phyloP scores from a whole-genome alignment of 2,113 vertebrate genomes.

The Hemiscyllium ocellatum region DNA sequence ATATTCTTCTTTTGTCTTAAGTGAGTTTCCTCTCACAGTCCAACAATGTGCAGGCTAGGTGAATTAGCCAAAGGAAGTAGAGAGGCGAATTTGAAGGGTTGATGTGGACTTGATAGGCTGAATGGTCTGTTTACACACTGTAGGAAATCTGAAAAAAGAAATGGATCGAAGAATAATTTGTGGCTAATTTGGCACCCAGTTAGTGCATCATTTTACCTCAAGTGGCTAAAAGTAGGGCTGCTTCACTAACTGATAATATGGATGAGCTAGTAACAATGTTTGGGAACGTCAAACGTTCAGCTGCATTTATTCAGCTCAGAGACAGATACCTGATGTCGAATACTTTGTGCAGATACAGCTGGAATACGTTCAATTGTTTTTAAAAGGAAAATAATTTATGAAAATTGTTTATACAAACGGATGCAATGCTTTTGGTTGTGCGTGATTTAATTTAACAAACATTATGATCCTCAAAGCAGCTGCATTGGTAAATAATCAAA shows the following conservation, averaged over 20 bases:
- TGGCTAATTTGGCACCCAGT: background rate
- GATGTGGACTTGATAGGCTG: too few relatives aligned
- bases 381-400: background rate
- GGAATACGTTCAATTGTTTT: background rate
- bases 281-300: background rate
- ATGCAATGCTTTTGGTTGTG: background rate
- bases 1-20: too few relatives aligned
- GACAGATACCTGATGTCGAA: background rate
- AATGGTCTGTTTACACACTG: too few relatives aligned
- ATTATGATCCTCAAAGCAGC: background rate
- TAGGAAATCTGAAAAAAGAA: too few relatives aligned
- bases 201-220: background rate
- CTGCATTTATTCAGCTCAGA: background rate
- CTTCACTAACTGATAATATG: background rate
- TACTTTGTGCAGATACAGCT: background rate
- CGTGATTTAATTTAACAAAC: background rate
- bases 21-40: too few relatives aligned
- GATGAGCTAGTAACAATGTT: background rate
- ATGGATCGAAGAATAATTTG: background rate
- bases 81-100: too few relatives aligned
- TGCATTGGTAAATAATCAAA: background rate
- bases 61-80: too few relatives aligned
- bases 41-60: too few relatives aligned
- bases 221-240: background rate
- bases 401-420: background rate